Conservation (phyloP, 2,888 invertebrate species). For the Drosophila merina region DNA sequence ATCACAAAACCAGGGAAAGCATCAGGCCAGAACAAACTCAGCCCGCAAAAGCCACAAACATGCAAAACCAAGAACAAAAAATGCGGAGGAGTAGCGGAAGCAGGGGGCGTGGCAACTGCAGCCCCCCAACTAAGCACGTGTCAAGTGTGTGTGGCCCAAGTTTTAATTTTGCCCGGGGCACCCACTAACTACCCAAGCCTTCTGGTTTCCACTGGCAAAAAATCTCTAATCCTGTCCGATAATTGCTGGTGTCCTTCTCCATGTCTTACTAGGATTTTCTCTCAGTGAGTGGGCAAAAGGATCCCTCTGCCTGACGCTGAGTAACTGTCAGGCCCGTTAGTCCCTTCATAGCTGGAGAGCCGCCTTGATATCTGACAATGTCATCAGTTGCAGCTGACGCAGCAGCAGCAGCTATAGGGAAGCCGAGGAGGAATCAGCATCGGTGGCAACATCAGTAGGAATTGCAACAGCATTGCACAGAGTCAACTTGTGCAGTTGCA, state of each 20-base stretch:
- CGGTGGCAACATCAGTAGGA: slow-evolving; percentile 9
- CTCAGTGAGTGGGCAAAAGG: slow-evolving; percentile 3
- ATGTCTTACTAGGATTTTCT: background rate
- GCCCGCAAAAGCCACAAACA: slow-evolving; percentile 45
- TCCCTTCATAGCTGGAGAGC: slow-evolving; percentile 59
- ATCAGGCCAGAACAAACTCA: slow-evolving; percentile 30
- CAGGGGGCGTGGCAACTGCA: background rate
- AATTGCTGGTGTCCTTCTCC: too few relatives aligned
- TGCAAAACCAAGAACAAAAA: slow-evolving; percentile 25
- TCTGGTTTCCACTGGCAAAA: background rate
- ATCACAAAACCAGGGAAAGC: slow-evolving; percentile 23
- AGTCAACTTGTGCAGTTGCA: slow-evolving; percentile 42
- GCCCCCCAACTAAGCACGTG: slow-evolving; percentile 71
- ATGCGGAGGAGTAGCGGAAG: background rate
- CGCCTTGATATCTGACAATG: slow-evolving; percentile 75
- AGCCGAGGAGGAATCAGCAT: slow-evolving; percentile 27
- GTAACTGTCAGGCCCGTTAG: slow-evolving; percentile 77
- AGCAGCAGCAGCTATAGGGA: slow-evolving; percentile 48
- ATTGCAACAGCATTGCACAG: slow-evolving; percentile 29
- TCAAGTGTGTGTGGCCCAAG: slow-evolving; percentile 77
- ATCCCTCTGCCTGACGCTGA: slow-evolving; percentile 67
- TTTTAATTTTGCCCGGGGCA: slow-evolving; percentile 74
- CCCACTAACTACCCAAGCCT: slow-evolving; percentile 4
- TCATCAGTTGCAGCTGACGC: slow-evolving; percentile 80
- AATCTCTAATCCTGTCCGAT: background rate